Base-by-base conservation (phyloP, 2,888 invertebrate genomes). In the Petrophora chlorosata region DNA sequence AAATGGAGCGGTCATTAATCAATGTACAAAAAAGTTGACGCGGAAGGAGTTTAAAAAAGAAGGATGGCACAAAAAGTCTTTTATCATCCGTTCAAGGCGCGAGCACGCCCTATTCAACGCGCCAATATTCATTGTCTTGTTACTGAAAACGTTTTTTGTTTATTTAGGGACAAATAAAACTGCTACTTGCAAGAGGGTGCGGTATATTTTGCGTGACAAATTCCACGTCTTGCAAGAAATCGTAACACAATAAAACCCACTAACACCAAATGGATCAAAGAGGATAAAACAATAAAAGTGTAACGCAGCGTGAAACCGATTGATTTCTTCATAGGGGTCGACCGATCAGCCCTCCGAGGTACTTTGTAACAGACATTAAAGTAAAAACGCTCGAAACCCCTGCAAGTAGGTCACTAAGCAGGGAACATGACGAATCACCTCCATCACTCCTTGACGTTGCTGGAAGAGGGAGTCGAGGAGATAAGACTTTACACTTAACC, bases 361-460 rank as follows among this genome's bases (percentile, higher is more conserved):
- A 72, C 66, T 70, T 60, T 64, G 63, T 54, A 57, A 65, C 56
- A 63, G 66, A 65, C 63, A 66, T 69, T 70, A 70, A 54, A 64
- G 61, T 68, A 74, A 79, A 76, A 76, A 72, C 63, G 54, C 64
- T 65, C 9, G 16, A 52, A 67, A 61, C 70, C 71, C 76, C 67
- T 65, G 51, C 71, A 83, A 82, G 76, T 82, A 76, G 83, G 83
- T 83, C 83, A 83, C 70, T 73, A 73, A 76, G 73, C 68, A 67
- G 71, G 69, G 73, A 79, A 78, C 83, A 85, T 85, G 85, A 85
- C 78, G 77, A 82, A 85, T 85, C 79, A 70, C 78, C 74, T 67
- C 73, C 83, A 85, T 86, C 84, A 76, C 73, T 84, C 79, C 80
- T 74, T 68, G 68, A 70, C 66, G 66, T 67, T 63, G 61, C 65